A percentile compares a stretch with the other conserved stretches of the same genome.
Evolutionary conservation across 2,797 vertebrate species (phyloP).

Genomic region (Betta splendens): DNA sequence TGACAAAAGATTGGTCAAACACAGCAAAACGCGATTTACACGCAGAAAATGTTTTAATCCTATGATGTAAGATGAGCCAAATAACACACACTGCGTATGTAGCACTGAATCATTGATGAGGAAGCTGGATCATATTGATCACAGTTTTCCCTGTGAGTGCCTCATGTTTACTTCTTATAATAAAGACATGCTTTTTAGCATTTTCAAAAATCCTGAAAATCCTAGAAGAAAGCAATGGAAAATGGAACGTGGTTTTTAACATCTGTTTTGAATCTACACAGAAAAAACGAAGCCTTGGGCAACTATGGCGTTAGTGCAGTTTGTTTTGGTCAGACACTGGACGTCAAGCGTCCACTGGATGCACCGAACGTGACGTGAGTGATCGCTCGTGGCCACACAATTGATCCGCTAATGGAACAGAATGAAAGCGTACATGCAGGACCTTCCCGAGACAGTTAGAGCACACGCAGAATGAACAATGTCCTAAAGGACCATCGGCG

Average conservation of each 20-base stretch:
- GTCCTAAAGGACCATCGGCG: constrained; percentile 4
- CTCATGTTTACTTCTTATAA: constrained; percentile 17
- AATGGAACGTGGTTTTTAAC: constrained; percentile 36
- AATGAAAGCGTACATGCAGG: constrained; percentile 21
- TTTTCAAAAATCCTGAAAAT: not conserved
- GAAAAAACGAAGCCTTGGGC: constrained; percentile 49
- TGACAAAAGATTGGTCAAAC: constrained; percentile 1
- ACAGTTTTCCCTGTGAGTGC: constrained; percentile 16
- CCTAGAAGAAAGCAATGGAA: constrained; percentile 14
- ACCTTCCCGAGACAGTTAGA: constrained; percentile 34
- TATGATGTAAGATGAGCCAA: constrained; percentile 22
- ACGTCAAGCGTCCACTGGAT: constrained; percentile 23
- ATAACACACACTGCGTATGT: constrained; percentile 19
- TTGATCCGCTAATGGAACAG: constrained; percentile 52
- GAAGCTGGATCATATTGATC: constrained; percentile 31
- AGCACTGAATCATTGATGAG: constrained; percentile 38
- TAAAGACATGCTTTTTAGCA: constrained; percentile 38
- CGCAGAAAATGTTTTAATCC: constrained; percentile 17
- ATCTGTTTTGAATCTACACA: constrained; percentile 21
- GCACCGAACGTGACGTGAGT: constrained; percentile 40
- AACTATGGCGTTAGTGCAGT: constrained; percentile 25
- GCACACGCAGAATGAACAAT: constrained; percentile 20
- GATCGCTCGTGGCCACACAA: constrained; percentile 44
- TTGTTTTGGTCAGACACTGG: constrained; percentile 41
- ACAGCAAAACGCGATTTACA: not conserved